A percentile compares a stretch with the other conserved stretches of the same genome.
Evolutionary conservation across 2,888 invertebrate species (phyloP).

Genomic region (Xanthorhoe spadicearia): DNA sequence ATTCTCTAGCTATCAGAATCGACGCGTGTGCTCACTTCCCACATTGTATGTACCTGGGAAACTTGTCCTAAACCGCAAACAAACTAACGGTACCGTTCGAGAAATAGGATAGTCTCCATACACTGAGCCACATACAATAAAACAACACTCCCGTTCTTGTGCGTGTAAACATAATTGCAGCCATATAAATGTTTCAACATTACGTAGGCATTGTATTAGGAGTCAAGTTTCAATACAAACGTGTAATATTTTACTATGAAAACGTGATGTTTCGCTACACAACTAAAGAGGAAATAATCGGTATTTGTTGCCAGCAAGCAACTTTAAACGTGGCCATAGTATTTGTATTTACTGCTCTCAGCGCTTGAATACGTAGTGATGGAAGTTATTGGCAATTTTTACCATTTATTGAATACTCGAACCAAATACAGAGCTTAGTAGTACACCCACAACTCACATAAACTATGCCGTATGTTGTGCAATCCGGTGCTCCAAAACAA

Average conservation of each 20-base stretch:
- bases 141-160: slow-evolving; percentile 25
- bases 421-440: slow-evolving; percentile 1
- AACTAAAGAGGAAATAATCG: slow-evolving; percentile 34
- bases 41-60: slow-evolving; percentile 17
- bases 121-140: slow-evolving; percentile 39
- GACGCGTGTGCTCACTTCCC: slow-evolving; percentile 18
- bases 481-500: slow-evolving; percentile 16
- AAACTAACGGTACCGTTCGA: slow-evolving; percentile 45
- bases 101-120: slow-evolving; percentile 35
- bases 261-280: slow-evolving; percentile 60
- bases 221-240: slow-evolving; percentile 57
- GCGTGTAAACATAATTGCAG: slow-evolving; percentile 32
- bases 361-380: slow-evolving; percentile 10
- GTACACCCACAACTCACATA: slow-evolving; percentile 11
- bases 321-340: slow-evolving; percentile 24
- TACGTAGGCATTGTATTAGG: slow-evolving; percentile 50
- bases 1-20: slow-evolving; percentile 14
- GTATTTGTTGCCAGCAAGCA: slow-evolving; percentile 28
- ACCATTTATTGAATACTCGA: slow-evolving; percentile 16
- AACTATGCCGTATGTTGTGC: slow-evolving; percentile 15
- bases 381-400: slow-evolving; percentile 13
- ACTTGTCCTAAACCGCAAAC: slow-evolving; percentile 46
- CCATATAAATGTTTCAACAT: slow-evolving; percentile 45
- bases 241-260: slow-evolving; percentile 59
- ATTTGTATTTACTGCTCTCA: slow-evolving; percentile 12